A percentile compares a stretch with the other conserved stretches of the same genome.
These are phyloP conservation scores for Pseudomyrmex dendroicus DNA, from an alignment of 1,140 invertebrate genomes.

Conservation along the genomic window DNA sequence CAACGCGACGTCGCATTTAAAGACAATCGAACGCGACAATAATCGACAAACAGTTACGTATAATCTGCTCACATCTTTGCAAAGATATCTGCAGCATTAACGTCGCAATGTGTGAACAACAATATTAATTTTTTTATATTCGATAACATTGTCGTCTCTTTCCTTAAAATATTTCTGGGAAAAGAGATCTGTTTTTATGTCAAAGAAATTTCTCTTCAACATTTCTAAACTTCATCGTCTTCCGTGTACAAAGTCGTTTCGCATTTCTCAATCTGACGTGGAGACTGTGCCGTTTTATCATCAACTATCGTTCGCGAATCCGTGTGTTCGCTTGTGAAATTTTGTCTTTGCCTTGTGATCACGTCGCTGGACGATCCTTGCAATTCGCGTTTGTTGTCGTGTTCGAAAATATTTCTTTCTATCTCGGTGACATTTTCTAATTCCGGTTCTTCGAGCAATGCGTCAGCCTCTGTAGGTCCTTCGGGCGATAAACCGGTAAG, in stretches of 20 bases:
- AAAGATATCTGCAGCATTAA: background rate
- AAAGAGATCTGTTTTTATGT: background rate
- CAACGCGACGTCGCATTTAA: background rate
- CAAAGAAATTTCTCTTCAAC: background rate
- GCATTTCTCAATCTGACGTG: background rate
- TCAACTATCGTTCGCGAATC: constrained; percentile 11
- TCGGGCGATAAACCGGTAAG: constrained; percentile 63
- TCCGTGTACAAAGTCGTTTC: constrained; percentile 54
- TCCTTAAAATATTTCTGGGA: background rate
- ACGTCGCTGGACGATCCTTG: background rate
- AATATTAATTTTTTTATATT: background rate
- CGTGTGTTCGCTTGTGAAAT: background rate
- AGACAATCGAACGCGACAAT: constrained; percentile 14
- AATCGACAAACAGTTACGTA: background rate
- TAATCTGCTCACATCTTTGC: background rate
- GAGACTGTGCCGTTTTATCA: background rate
- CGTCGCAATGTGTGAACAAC: background rate
- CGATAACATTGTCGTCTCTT: constrained; percentile 11
- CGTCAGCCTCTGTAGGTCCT: constrained; percentile 73
- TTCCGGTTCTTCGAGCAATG: constrained; percentile 81
- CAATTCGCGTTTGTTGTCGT: constrained; percentile 38
- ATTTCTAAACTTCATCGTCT: constrained; percentile 58
- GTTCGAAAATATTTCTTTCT: constrained; percentile 62
- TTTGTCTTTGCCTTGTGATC: background rate
- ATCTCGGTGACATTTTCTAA: constrained; percentile 78